Percentiles rank a stretch among this genome's conserved stretches.
Evolutionary conservation across 2,888 invertebrate genomes (phyloP).

Genomic region (Acanthosepion lycidas): DNA sequence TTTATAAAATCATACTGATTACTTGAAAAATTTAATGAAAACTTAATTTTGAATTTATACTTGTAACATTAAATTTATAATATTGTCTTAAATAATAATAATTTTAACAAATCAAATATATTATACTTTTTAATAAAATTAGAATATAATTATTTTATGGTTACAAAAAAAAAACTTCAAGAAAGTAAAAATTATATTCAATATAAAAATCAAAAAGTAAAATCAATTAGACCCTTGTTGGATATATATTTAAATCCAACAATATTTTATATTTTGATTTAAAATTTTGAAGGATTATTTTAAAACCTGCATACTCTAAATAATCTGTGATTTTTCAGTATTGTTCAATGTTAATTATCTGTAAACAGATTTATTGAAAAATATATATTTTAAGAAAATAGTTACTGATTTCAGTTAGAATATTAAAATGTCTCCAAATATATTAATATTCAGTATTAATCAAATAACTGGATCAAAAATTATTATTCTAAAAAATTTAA

Average conservation of each 20-base stretch:
- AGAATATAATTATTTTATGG: neutral
- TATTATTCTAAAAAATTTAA: neutral
- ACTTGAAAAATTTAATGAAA: neutral
- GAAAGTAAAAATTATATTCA: neutral
- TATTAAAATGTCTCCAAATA: neutral
- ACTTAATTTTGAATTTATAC: neutral
- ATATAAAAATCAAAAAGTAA: neutral
- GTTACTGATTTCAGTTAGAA: too few relatives aligned
- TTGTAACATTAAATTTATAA: neutral
- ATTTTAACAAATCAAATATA: neutral
- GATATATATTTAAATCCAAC: neutral
- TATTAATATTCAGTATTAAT: neutral
- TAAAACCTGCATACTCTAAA: neutral
- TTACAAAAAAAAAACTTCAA: neutral
- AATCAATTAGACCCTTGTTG: neutral
- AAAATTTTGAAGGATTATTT: neutral
- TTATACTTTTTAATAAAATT: neutral
- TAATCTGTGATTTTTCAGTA: neutral
- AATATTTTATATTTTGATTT: too few relatives aligned
- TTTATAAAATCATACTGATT: slow-evolving; percentile 5
- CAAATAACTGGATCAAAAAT: neutral
- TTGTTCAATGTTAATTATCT: neutral
- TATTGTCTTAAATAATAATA: slow-evolving; percentile 1
- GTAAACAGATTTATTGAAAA: neutral
- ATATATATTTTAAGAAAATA: neutral